phyloP scores from a whole-genome alignment of 1,140 invertebrate species.

The Oryctes rhinoceros region DNA sequence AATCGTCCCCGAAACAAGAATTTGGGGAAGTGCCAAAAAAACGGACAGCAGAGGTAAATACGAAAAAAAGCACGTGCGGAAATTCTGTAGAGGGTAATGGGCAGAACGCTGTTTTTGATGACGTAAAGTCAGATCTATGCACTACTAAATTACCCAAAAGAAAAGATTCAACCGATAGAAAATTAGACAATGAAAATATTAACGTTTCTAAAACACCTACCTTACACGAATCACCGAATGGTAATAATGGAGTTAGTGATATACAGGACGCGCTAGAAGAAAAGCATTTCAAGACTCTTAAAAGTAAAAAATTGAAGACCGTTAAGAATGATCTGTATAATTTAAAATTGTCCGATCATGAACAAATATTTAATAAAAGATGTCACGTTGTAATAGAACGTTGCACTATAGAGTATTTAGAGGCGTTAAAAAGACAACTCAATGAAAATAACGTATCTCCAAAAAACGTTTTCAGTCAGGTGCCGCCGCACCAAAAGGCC shows the following conservation, averaged over 20 bases:
- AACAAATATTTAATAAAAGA: background rate
- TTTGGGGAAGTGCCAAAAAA: background rate
- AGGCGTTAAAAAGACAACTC: background rate
- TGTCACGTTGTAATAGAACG: constrained; percentile 32
- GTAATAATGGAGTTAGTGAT: background rate
- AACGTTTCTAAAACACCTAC: background rate
- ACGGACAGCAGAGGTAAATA: background rate
- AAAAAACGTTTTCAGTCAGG: background rate
- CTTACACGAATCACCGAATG: background rate
- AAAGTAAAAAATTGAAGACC: constrained; percentile 16
- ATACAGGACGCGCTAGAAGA: background rate
- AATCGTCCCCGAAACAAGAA: constrained; percentile 24
- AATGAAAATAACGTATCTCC: background rate
- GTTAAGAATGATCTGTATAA: background rate
- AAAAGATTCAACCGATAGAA: background rate
- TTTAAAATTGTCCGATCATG: constrained; percentile 2
- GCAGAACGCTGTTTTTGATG: background rate
- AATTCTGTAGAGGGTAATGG: background rate
- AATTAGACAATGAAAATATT: background rate
- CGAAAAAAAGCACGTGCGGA: background rate
- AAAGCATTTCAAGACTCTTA: background rate
- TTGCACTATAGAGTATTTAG: constrained; percentile 28
- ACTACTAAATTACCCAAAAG: background rate
- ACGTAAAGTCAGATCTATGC: background rate
- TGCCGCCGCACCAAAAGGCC: background rate